Evolutionary conservation across 37 sponge, comb jelly and placozoan genomes (phyloP).

Genomic region (Hexactinellida sp.): DNA sequence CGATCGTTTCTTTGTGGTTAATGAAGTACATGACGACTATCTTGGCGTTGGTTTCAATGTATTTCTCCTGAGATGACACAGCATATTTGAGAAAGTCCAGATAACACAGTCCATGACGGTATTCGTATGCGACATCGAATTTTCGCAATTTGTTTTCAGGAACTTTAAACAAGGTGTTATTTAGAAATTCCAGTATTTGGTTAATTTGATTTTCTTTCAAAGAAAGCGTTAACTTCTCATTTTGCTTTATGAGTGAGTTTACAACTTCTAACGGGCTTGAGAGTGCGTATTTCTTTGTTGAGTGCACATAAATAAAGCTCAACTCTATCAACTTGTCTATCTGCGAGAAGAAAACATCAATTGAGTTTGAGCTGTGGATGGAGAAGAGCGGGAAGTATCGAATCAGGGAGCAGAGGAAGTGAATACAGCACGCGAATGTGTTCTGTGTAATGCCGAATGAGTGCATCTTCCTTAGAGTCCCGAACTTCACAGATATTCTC

Average conservation of each 20-base stretch:
- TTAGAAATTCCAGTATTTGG: not conserved
- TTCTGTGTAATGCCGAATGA: not conserved
- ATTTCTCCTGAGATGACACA: constrained; percentile 2
- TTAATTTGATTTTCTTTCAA: constrained; percentile 14
- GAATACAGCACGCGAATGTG: not conserved
- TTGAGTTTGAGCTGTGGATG: not conserved
- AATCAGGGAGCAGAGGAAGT: constrained; percentile 6
- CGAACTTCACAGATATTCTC: not conserved
- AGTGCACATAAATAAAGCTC: not conserved
- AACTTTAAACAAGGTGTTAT: not conserved
- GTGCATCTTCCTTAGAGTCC: not conserved
- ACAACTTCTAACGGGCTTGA: constrained; percentile 14
- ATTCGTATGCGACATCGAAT: not conserved
- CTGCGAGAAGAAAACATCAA: not conserved
- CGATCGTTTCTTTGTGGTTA: constrained; percentile 11
- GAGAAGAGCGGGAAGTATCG: not conserved
- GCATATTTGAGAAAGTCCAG: not conserved
- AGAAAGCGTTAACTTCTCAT: not conserved
- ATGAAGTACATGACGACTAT: constrained; percentile 5
- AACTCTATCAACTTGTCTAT: not conserved
- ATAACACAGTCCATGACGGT: constrained; percentile 2
- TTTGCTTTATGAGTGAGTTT: not conserved
- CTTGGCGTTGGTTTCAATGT: constrained; percentile 8
- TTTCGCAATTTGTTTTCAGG: not conserved
- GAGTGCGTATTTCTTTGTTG: not conserved